Evolutionary conservation across 1,140 invertebrate genomes (phyloP), one percentile per base, ranked within the genome.

Genomic region (Drosophila pectinifera): DNA sequence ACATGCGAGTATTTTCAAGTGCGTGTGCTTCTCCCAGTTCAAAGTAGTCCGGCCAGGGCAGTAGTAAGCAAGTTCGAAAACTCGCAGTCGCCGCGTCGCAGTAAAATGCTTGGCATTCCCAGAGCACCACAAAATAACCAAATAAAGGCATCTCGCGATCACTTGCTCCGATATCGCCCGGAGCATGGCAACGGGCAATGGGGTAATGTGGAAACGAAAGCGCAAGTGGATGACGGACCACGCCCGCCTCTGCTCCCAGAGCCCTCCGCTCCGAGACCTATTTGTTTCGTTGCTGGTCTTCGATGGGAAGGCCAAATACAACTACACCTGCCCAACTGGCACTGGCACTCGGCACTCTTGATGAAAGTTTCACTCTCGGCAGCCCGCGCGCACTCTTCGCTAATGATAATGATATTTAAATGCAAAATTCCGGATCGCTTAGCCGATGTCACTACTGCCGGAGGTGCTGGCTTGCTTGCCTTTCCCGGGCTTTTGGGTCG

Each of bases 51-150:
- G 31, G 51, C 18, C 31, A 53, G 7, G 28, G 8, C 20, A 14
- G 18, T 34, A 20, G 48, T 20, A 51, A 34, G 31, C 13, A 11
- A 34, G 18, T 36, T 51, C 13, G 18, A 53, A 36, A 36, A 22
- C 18, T 22, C 18, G 13, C 10, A 18, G 14, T 22, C 22, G 22
- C 28, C 45, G 39, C 26, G 38, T 18, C 53, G 45, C 48, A 61
- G 49, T 56, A 45, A 68, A 82, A 79, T 79, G 61, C 49, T 88
- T 88, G 67, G 75, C 55, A 89, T 86, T 89, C 84, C 75, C 69
- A 48, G 18, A 53, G 55, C 62, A 51, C 56, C 51, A 62, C 63
- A 69, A 75, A 42, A 46, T 5, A 34, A 36, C 31, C 59, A 73
- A 85, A 86, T 75, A 86, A 88, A 86, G 70, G 70, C 70, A 78